phyloP scores from a whole-genome alignment of 2,113 vertebrate genomes.

The Podarcis raffonei region DNA sequence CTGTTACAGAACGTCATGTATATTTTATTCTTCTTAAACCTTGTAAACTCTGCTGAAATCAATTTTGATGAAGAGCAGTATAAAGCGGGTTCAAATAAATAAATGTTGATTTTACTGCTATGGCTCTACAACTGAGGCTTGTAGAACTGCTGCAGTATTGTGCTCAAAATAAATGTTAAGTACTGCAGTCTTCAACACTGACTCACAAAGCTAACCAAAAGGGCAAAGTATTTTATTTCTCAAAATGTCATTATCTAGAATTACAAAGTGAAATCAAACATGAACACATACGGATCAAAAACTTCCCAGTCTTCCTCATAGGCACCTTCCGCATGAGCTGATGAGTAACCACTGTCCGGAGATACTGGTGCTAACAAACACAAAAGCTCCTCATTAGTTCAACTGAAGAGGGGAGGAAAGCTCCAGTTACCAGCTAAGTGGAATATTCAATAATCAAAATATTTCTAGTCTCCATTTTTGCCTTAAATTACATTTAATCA shows the following conservation, averaged over 20 bases:
- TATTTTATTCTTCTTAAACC: background rate
- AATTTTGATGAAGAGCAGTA: background rate
- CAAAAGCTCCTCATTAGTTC: constrained; percentile 30
- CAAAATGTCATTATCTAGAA: background rate
- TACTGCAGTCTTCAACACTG: background rate
- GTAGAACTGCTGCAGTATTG: background rate
- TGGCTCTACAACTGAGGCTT: background rate
- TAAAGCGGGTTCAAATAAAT: background rate
- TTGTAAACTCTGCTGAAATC: background rate
- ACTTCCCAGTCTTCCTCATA: constrained; percentile 99
- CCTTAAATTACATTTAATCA: too few relatives aligned
- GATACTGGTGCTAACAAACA: constrained; percentile 87
- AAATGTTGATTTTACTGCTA: background rate
- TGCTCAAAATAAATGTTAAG: background rate
- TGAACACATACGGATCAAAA: constrained; percentile 94
- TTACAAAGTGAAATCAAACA: background rate
- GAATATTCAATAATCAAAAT: background rate
- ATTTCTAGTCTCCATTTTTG: background rate
- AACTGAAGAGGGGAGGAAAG: background rate
- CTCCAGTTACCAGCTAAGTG: accelerated
- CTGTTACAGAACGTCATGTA: background rate
- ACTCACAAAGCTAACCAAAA: background rate
- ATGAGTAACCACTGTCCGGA: constrained; percentile 89
- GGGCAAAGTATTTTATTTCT: background rate
- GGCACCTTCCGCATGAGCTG: constrained; percentile 90